Base-by-base conservation (phyloP, 2,888 invertebrate genomes). In the Leptinotarsa rubiginosa region DNA sequence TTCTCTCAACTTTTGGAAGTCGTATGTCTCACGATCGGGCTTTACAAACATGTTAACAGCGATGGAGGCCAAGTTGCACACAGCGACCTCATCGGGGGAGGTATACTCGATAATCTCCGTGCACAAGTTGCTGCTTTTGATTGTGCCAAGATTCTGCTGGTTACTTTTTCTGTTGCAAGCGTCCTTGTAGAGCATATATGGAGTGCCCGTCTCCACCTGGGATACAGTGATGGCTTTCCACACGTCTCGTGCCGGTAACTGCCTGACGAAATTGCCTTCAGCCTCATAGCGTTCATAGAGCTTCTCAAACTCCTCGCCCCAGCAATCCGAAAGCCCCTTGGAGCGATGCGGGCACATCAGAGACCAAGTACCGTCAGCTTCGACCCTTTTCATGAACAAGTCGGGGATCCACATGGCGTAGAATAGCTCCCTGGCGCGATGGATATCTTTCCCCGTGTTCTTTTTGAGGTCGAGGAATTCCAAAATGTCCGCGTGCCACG, bases 401-500 rank as follows among this genome's bases (percentile, higher is more conserved):
- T 99, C 99, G 0, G n/a, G n/a, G n/a, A n/a, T n/a, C n/a, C n/a
- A n/a, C n/a, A n/a, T n/a, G n/a, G n/a, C n/a, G n/a, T n/a, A n/a
- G n/a, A n/a, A n/a, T n/a, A n/a, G n/a, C n/a, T n/a, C n/a, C 98
- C 62, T n/a, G n/a, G n/a, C n/a, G n/a, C 99, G 90, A 50, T 94
- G 90, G 87, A 99, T 98, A 86, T 99, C 99, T 85, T 96, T 96
- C 0, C 99, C 95, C 1, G 96, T 97, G 16, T 87, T 98, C 98
- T 78, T 79, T 85, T 95, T 96, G 68, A 98, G 89, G 86, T 98
- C 96, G 68, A 99, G 89, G 88, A 98, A 99, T 75, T 97, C 97
- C 86, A 98, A 96, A 74, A 99, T 90, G 87, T 99, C 99, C 0
- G 97, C 94, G 89, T 99, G 99, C 99, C 99, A 99, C 0, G 99